Base-by-base conservation (phyloP, 2,113 vertebrate species). In the Amazona guildingii region DNA sequence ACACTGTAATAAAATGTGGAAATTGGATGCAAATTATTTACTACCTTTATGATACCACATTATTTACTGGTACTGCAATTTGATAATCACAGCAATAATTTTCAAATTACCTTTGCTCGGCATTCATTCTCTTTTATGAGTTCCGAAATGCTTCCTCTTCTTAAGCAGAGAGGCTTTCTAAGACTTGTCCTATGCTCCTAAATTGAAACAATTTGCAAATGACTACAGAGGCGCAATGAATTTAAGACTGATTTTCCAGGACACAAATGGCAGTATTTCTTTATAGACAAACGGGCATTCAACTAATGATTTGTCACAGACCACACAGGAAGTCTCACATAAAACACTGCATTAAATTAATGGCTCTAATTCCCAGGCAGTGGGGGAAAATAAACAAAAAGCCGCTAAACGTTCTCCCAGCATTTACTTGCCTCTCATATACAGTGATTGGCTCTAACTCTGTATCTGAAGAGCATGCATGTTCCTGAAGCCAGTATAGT, bases 21-120 rank as follows among this genome's bases (percentile, higher is more conserved):
- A 94, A 95, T 27, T 35, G 51, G 73, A 84, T 86, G 68, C 69
- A 94, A 92, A 95, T 86, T 88, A 90, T 93, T 95, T 92, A 93
- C 84, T 73, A 24, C 35, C 39, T 93, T 93, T 90, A 85, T 55
- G 59, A 64, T 63, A 39, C 35, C 62, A 31, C 94, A 48, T 90
- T 95, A 91, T 94, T 96, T 96, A 90, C 91, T 84, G 73, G 91
- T 57, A 86, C 55, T 39, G 77, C 73, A 83, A 64, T 69, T 93
- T 81, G 64, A 74, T 83, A 95, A 94, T 81, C 64, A 81, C 61
- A 73, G 86, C 88, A 94, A 83, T 81, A 92, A 84, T 88, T 95
- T 95, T 91, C 77, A 88, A 70, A 91, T 95, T 94, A 92, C 86
- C 68, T 90, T 88, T 95, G 64, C 68, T 88, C 76, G 67, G 68